These are phyloP conservation scores for Heliconius ismenius DNA, from an alignment of 2,888 invertebrate species.

Conservation along the genomic window DNA sequence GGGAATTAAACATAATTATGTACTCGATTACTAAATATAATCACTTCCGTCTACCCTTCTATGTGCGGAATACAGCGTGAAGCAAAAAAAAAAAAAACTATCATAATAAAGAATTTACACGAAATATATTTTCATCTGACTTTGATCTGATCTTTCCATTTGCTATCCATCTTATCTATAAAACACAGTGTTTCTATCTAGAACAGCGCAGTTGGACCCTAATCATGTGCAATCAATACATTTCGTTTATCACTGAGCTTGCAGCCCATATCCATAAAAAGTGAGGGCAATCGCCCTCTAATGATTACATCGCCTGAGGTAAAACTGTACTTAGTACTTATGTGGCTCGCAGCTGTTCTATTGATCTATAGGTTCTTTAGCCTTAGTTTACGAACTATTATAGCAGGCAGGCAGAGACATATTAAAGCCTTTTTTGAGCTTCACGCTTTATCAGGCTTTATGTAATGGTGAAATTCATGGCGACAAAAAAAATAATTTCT, in stretches of 20 bases:
- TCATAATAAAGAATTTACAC: neutral
- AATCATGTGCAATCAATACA: conserved; percentile 4
- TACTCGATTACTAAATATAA: too few species aligned
- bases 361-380: neutral
- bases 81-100: neutral
- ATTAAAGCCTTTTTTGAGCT: neutral
- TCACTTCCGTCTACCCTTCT: neutral
- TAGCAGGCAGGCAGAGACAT: neutral
- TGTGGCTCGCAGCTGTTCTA: neutral
- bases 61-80: neutral
- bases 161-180: neutral
- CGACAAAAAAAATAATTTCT: too few species aligned
- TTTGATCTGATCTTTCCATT: neutral
- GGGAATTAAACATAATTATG: too few species aligned
- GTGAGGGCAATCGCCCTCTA: conserved; percentile 2
- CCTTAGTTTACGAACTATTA: neutral
- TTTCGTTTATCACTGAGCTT: conserved; percentile 6
- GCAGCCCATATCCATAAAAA: neutral
- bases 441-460: neutral
- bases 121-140: neutral
- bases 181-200: neutral
- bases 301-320: conserved; percentile 15
- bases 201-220: neutral
- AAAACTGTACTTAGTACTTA: neutral
- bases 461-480: too few species aligned